Evolutionary conservation across 2,888 invertebrate species (phyloP), one percentile per base, ranked within the genome.

Genomic region (Elysia crispata): DNA sequence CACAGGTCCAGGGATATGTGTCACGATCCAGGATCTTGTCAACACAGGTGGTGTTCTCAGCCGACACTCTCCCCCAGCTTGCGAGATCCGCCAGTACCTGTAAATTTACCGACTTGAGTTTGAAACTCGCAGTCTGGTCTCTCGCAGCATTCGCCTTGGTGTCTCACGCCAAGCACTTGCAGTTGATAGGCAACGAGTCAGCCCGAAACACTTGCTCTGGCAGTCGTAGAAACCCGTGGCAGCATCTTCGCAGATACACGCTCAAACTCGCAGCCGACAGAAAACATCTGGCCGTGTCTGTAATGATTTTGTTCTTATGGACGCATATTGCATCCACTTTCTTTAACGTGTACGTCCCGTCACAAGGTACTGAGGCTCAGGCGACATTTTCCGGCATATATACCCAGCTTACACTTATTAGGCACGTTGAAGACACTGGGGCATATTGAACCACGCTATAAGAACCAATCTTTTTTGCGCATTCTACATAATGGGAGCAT

Each of bases 351-450:
- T 86, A 84, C 1, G 83, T 85, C 31, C 86, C 86, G 67, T 87
- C 85, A 81, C 88, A 89, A 88, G 85, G 82, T 88, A 89, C 3
- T 88, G 85, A 0, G 89, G 87, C 74, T 87, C 15, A 87, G 79
- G 75, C 89, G 88, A 70, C 89, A 89, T 67, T 83, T 69, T 1
- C 85, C 82, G 15, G 72, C 57, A 72, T 86, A 83, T 74, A 84
- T 84, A 0, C 87, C 85, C 77, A 89, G 82, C 1, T 86, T 87
- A 79, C 89, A 89, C 79, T 87, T 86, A 20, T 87, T 86, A 11
- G 89, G 89, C 25, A 89, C 83, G 81, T 87, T 87, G 83, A 87
- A 86, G 81, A 88, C 88, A 0, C 85, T 81, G 13, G 87, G 88
- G 54, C 89, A 89, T 85, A 80, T 85, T 86, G 76, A 82, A 85